A percentile compares a stretch with the other conserved stretches of the same genome.
Conservation (phyloP, 2,888 invertebrate genomes). For the Latheticus oryzae region DNA sequence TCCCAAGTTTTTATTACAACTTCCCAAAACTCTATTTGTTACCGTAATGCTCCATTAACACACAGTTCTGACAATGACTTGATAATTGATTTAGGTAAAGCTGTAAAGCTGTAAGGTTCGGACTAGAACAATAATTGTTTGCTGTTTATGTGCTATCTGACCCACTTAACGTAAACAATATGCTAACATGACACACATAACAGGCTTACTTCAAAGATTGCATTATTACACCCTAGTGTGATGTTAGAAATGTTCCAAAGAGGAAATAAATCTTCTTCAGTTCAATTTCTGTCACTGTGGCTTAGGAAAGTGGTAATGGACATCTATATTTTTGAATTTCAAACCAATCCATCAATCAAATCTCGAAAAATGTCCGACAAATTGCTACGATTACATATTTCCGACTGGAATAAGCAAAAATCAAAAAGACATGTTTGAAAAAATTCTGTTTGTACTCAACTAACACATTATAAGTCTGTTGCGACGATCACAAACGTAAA, state of each 20-base stretch:
- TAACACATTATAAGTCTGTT: no score
- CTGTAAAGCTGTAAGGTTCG: slow-evolving; percentile 37
- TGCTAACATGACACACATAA: slow-evolving; percentile 45
- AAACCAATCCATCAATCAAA: slow-evolving; percentile 36
- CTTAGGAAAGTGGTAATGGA: slow-evolving; percentile 23
- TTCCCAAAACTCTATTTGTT: slow-evolving; percentile 40
- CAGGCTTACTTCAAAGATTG: slow-evolving; percentile 39
- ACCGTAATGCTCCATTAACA: slow-evolving; percentile 38
- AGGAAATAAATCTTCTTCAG: slow-evolving; percentile 38
- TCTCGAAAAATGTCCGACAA: no score
- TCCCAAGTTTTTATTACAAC: slow-evolving; percentile 36
- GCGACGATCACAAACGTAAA: no score
- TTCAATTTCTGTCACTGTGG: slow-evolving; percentile 41
- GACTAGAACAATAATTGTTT: slow-evolving; percentile 43
- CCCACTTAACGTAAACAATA: slow-evolving; percentile 46
- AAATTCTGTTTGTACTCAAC: no score
- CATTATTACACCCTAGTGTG: slow-evolving; percentile 41
- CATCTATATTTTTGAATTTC: slow-evolving; percentile 31
- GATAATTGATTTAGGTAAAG: slow-evolving; percentile 43
- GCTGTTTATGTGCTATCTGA: slow-evolving; percentile 44
- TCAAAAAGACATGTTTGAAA: no score
- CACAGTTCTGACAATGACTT: slow-evolving; percentile 40
- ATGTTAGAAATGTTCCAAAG: slow-evolving; percentile 37
- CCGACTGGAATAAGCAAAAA: no score
- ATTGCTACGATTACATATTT: no score